Evolutionary conservation across 2,888 invertebrate species (phyloP).

Genomic region (Protophormia terraenovae): DNA sequence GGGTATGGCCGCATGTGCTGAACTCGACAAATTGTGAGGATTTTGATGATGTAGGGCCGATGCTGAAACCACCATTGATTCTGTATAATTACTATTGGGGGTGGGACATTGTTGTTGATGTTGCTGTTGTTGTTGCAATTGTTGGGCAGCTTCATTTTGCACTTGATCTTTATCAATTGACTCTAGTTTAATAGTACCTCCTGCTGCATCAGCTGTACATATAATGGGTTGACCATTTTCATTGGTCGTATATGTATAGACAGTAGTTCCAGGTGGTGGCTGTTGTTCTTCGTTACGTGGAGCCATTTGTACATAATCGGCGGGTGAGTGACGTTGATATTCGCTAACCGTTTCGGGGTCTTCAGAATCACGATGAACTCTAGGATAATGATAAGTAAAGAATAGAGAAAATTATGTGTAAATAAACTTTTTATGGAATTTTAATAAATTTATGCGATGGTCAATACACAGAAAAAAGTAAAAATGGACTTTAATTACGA

Average conservation of each 20-base stretch:
- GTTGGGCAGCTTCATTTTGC: conserved; percentile 71
- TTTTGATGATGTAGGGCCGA: conserved; percentile 68
- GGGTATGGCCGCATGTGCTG: conserved; percentile 23
- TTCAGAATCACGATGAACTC: conserved; percentile 76
- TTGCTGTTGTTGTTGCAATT: conserved; percentile 72
- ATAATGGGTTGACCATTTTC: conserved; percentile 76
- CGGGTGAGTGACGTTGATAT: conserved; percentile 75
- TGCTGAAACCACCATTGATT: conserved; percentile 75
- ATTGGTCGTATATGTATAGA: conserved; percentile 74
- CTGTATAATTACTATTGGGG: conserved; percentile 74
- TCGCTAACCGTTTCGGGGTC: conserved; percentile 71
- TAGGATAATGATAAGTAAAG: not conserved
- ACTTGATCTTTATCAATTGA: conserved; percentile 77
- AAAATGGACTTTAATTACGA: no score
- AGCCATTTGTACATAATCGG: conserved; percentile 78
- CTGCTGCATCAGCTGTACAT: conserved; percentile 73
- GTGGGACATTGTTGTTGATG: conserved; percentile 76
- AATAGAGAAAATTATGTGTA: not conserved
- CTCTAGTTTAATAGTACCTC: conserved; percentile 77
- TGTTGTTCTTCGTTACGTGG: conserved; percentile 76
- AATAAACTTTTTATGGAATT: not conserved
- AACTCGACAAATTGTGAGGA: conserved; percentile 58
- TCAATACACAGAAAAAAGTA: no score
- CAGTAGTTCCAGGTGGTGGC: conserved; percentile 71
- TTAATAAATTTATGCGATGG: no score